Percentiles rank a stretch among this genome's conserved stretches.
These are phyloP conservation scores for Erebia epiphron DNA, from an alignment of 2,888 invertebrate species.

Conservation along the genomic window DNA sequence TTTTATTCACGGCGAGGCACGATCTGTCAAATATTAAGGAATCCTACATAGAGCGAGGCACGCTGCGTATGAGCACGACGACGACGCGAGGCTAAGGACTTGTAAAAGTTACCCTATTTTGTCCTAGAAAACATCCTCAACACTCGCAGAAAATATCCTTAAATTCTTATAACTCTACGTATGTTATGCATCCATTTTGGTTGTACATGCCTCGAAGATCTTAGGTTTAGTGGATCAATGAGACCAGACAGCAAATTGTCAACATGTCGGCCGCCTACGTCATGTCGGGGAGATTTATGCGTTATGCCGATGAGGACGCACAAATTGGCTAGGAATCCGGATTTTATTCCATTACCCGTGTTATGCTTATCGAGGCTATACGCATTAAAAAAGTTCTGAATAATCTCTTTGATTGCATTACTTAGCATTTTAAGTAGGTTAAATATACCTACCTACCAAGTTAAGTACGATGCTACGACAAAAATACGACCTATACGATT, in stretches of 20 bases:
- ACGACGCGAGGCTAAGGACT: no score
- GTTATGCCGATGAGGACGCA: constrained; percentile 66
- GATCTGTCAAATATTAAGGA: no score
- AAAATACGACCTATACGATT: no score
- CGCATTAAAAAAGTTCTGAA: constrained; percentile 41
- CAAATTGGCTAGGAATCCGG: constrained; percentile 73
- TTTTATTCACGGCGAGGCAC: no score
- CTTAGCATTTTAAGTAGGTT: constrained; percentile 13
- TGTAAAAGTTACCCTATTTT: no score
- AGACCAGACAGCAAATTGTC: constrained; percentile 64
- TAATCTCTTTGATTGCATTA: constrained; percentile 28
- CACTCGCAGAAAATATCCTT: no score
- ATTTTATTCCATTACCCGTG: constrained; percentile 54
- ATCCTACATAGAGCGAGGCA: no score
- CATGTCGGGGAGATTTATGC: constrained; percentile 75
- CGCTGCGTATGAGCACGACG: no score
- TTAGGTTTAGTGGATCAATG: constrained; percentile 4
- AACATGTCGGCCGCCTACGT: constrained; percentile 77
- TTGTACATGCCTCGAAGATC: no score
- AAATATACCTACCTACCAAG: neutral
- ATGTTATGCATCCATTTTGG: no score
- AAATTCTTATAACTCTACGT: no score
- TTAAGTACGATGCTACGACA: neutral
- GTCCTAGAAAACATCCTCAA: no score
- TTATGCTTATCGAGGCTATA: constrained; percentile 61